Percentiles rank a stretch among this genome's conserved stretches.
phyloP scores from a whole-genome alignment of 2,888 invertebrate genomes.

The Lithophane leautieri region DNA sequence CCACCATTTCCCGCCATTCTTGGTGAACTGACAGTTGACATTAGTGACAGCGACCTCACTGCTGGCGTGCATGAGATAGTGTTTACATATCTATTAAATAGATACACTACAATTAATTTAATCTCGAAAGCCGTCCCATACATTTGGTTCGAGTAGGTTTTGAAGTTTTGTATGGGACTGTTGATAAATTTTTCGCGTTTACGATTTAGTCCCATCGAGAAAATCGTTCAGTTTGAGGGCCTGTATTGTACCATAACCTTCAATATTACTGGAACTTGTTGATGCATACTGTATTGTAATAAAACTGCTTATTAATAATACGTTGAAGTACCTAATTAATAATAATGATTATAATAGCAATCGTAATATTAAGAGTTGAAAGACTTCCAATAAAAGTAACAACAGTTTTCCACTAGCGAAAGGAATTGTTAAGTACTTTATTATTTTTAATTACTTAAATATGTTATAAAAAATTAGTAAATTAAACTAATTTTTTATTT shows the following conservation, averaged over 20 bases:
- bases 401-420: conserved; percentile 30
- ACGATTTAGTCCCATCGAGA: not conserved
- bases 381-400: conserved; percentile 36
- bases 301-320: conserved; percentile 31
- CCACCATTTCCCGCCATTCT: too few species aligned
- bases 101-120: too few species aligned
- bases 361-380: conserved; percentile 32
- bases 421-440: conserved; percentile 31
- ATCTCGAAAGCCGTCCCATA: too few species aligned
- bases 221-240: not conserved
- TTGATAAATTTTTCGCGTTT: not conserved
- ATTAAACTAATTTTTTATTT: not conserved
- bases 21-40: too few species aligned
- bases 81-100: too few species aligned
- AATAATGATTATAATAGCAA: conserved; percentile 3
- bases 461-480: not conserved
- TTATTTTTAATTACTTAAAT: conserved; percentile 25
- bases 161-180: not conserved
- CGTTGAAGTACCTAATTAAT: conserved; percentile 12
- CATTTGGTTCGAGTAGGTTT: not conserved
- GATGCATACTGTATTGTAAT: not conserved
- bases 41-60: too few species aligned
- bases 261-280: too few species aligned
- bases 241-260: not conserved
- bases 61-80: too few species aligned